A percentile compares a stretch with the other conserved stretches of the same genome.
Evolutionary conservation across 1,140 invertebrate genomes (phyloP).

Genomic region (Sesamia nonagrioides): DNA sequence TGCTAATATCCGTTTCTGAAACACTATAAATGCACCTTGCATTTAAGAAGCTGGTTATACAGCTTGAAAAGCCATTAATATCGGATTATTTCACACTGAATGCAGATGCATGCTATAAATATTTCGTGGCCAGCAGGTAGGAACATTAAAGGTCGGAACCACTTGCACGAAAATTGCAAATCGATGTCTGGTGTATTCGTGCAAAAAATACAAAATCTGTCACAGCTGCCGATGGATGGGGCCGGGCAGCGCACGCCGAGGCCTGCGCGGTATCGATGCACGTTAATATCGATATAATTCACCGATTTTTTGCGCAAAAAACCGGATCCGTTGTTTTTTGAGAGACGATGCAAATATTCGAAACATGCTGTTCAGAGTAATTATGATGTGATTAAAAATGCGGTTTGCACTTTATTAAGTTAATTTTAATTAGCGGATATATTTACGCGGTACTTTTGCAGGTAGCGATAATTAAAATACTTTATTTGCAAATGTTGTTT

Average conservation of each 20-base stretch:
- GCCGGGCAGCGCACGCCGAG: neutral
- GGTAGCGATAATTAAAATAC: conserved; percentile 6
- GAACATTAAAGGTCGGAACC: conserved; percentile 63
- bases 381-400: conserved; percentile 35
- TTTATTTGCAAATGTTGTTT: conserved; percentile 20
- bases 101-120: conserved; percentile 44
- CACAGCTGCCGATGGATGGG: conserved; percentile 66
- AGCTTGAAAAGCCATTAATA: neutral
- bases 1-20: no score
- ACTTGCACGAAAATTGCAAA: conserved; percentile 73
- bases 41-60: neutral
- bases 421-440: conserved; percentile 9
- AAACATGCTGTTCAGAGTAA: conserved; percentile 8
- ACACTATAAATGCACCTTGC: no score
- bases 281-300: conserved; percentile 47
- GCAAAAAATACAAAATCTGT: conserved; percentile 76
- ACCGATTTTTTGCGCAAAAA: conserved; percentile 35
- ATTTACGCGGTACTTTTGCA: conserved; percentile 14
- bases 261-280: conserved; percentile 15
- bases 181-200: conserved; percentile 66
- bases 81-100: conserved; percentile 16
- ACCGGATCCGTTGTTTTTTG: conserved; percentile 30
- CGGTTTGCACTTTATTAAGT: conserved; percentile 23
- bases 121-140: conserved; percentile 63
- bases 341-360: conserved; percentile 26